Evolutionary conservation across 2,888 invertebrate genomes (phyloP).

Genomic region (Neoaliturus tenellus): DNA sequence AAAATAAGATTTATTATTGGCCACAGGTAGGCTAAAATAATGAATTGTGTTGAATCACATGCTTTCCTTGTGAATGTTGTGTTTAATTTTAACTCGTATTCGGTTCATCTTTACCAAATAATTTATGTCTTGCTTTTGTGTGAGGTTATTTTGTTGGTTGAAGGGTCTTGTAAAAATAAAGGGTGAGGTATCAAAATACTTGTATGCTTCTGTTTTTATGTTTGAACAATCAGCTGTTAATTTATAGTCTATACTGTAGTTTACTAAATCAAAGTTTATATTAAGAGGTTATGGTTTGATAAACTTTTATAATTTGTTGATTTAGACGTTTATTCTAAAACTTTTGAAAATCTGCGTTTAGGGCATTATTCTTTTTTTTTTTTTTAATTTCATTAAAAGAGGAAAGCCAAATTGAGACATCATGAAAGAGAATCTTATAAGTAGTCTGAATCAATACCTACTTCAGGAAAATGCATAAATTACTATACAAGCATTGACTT

Average conservation of each 20-base stretch:
- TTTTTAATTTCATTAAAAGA: too few relatives aligned
- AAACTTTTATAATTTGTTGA: too few relatives aligned
- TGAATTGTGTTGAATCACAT: conserved; percentile 31
- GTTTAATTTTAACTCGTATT: not conserved
- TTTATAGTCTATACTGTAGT: not conserved
- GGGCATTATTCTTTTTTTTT: too few relatives aligned
- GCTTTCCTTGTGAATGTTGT: not conserved
- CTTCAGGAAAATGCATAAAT: too few relatives aligned
- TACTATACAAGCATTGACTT: too few relatives aligned
- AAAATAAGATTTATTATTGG: conserved; percentile 37
- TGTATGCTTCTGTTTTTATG: not conserved
- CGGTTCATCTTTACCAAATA: not conserved
- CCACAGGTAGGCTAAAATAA: conserved; percentile 39
- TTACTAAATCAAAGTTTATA: not conserved
- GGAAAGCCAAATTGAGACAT: too few relatives aligned
- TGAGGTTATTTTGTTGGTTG: not conserved
- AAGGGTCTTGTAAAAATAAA: not conserved
- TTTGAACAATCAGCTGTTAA: not conserved
- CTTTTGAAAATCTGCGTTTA: too few relatives aligned
- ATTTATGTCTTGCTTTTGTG: not conserved
- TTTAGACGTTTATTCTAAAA: too few relatives aligned
- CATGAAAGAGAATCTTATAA: too few relatives aligned
- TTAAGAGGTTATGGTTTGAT: too few relatives aligned
- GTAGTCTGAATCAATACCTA: too few relatives aligned
- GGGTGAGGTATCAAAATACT: not conserved